phyloP scores from a whole-genome alignment of 2,888 invertebrate species.

The Drosophila koepferae region DNA sequence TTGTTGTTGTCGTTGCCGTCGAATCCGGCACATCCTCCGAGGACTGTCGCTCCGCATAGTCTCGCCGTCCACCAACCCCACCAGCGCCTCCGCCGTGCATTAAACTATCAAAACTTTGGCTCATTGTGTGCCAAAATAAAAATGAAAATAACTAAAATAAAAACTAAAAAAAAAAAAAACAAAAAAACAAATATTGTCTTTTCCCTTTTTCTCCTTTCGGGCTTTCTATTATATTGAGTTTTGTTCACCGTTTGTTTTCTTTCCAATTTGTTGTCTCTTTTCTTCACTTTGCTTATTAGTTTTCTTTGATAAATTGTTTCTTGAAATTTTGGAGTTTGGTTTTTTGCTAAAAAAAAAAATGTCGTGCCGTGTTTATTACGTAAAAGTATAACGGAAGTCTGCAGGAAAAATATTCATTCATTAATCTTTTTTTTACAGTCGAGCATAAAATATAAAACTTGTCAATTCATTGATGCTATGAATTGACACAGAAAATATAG shows the following conservation, averaged over 20 bases:
- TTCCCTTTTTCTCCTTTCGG: background rate
- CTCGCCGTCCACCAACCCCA: slow-evolving; percentile 35
- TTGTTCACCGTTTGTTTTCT: slow-evolving; percentile 22
- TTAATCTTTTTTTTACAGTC: slow-evolving; percentile 16
- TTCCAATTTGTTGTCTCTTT: slow-evolving; percentile 3
- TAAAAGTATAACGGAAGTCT: slow-evolving; percentile 1
- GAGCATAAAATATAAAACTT: slow-evolving; percentile 11
- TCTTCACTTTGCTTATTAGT: slow-evolving; percentile 41
- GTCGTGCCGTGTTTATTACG: slow-evolving; percentile 19
- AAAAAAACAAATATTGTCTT: slow-evolving; percentile 16
- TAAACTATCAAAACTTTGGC: slow-evolving; percentile 83
- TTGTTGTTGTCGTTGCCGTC: slow-evolving; percentile 52
- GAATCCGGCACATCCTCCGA: slow-evolving; percentile 84
- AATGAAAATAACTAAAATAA: slow-evolving; percentile 9
- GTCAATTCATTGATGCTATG: slow-evolving; percentile 17
- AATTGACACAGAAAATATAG: background rate
- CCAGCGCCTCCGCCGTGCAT: slow-evolving; percentile 66
- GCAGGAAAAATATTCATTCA: slow-evolving; percentile 16
- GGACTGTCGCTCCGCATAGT: slow-evolving; percentile 81
- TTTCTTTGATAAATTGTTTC: slow-evolving; percentile 34
- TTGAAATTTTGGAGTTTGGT: slow-evolving; percentile 20
- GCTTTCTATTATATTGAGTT: slow-evolving; percentile 19
- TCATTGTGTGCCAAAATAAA: slow-evolving; percentile 69
- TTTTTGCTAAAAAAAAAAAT: background rate
- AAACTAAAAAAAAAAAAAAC: slow-evolving; percentile 5